A percentile compares a stretch with the other conserved stretches of the same genome.
Evolutionary conservation across 2,113 vertebrate genomes (phyloP).

Genomic region (Heptranchias perlo): DNA sequence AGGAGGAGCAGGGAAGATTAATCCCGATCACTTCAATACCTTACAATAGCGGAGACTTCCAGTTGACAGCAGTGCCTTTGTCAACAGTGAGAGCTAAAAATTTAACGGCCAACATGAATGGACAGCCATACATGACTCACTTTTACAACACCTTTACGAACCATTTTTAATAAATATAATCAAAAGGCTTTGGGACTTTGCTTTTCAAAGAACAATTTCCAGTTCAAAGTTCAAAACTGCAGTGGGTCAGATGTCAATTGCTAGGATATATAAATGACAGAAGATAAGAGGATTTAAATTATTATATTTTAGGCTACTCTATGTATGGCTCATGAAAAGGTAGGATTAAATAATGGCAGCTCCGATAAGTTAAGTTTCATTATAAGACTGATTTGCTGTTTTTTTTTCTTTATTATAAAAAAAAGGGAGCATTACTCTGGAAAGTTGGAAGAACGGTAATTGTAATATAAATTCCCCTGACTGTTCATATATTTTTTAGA

Average conservation of each 20-base stretch:
- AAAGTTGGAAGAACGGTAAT: neutral
- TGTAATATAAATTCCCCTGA: conserved; percentile 26
- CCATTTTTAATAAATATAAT: neutral
- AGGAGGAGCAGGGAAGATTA: neutral
- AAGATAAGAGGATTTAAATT: conserved; percentile 26
- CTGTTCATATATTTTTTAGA: conserved; percentile 30
- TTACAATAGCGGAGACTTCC: neutral
- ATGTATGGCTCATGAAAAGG: neutral
- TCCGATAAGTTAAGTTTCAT: conserved; percentile 20
- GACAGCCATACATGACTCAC: conserved; percentile 9
- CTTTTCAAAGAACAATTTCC: neutral
- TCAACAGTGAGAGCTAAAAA: neutral
- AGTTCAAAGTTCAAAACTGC: neutral
- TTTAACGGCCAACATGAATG: neutral
- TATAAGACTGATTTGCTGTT: neutral
- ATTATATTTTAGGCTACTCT: neutral
- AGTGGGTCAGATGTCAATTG: neutral
- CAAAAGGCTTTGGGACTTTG: neutral
- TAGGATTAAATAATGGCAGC: conserved; percentile 34
- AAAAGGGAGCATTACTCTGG: conserved; percentile 20
- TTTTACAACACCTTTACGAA: neutral
- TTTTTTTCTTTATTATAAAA: neutral
- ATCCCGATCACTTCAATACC: neutral
- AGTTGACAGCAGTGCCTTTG: conserved; percentile 31
- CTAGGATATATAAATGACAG: neutral